Base-by-base conservation (phyloP, 2,888 invertebrate genomes). In the Corythucha ciliata region DNA sequence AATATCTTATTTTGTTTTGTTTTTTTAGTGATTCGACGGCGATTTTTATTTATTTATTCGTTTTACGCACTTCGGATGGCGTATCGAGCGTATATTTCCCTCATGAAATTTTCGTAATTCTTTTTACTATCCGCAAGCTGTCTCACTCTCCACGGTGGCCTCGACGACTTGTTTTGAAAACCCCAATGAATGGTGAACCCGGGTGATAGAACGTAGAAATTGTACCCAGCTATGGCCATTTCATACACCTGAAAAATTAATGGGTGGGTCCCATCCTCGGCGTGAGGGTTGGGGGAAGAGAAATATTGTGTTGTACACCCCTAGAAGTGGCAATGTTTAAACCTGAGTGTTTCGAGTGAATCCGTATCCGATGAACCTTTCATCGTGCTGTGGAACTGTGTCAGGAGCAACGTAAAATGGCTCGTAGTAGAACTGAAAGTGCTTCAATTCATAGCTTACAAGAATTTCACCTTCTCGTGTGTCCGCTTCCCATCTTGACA, bases 311-410 rank as follows among this genome's bases (percentile, higher is more conserved):
- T 34, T 32, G 25, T 5, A n/a, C n/a, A 21, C 16, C 32, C n/a
- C 8, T 7, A n/a, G n/a, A n/a, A n/a, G n/a, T n/a, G n/a, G n/a
- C n/a, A n/a, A n/a, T n/a, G n/a, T 51, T 12, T 33, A 20, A 70
- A 89, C 90, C 80, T 91, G 91, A 7, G 87, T 86, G 65, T 90
- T 91, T 66, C 90, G 77, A 2, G 90, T 91, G 69, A 87, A 91
- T 48, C 91, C 91, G 68, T 91, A 91, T 26, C 91, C 91, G 46
- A 88, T 72, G 70, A 91, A 91, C 49, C 90, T 72, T 69, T 91
- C 90, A 64, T 90, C 89, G 63, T 90, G 89, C 0, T 79, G 73
- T 0, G 90, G 90, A 22, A 80, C 87, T 45, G 77, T 78, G 66
- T 90, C 88, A 2, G 78, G 72, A 1, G 89, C 81, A 49, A 91